These are phyloP conservation scores for Diceros bicornis DNA, from an alignment of 2,797 vertebrate genomes.

Conservation along the genomic window DNA sequence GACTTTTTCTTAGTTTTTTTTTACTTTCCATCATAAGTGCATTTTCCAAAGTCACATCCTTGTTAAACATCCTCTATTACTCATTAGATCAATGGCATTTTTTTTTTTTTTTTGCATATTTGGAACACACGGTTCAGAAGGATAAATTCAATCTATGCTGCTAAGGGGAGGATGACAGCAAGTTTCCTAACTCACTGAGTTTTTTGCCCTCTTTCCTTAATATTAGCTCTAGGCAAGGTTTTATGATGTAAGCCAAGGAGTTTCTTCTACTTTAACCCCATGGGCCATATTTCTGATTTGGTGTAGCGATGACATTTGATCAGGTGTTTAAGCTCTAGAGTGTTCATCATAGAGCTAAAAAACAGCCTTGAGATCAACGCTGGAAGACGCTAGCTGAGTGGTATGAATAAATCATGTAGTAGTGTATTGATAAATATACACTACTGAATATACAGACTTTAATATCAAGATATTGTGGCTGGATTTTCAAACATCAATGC, in stretches of 20 bases:
- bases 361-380: conserved; percentile 45
- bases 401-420: conserved; percentile 64
- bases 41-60: neutral
- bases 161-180: neutral
- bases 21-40: neutral
- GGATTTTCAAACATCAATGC: neutral
- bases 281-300: neutral
- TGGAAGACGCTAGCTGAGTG: neutral
- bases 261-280: neutral
- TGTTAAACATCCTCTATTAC: neutral
- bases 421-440: neutral
- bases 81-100: neutral
- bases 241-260: neutral
- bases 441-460: conserved; percentile 38
- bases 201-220: neutral
- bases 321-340: conserved; percentile 47
- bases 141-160: neutral
- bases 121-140: neutral
- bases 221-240: neutral
- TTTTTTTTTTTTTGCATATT: too few relatives aligned
- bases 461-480: conserved; percentile 37
- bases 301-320: conserved; percentile 49
- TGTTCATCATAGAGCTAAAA: conserved; percentile 66
- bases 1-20: neutral
- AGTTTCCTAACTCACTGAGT: neutral